Percentiles rank a stretch among this genome's conserved stretches.
Evolutionary conservation across 92 coral and sea anemone species (phyloP).

Genomic region (Zoanthus solanderi): DNA sequence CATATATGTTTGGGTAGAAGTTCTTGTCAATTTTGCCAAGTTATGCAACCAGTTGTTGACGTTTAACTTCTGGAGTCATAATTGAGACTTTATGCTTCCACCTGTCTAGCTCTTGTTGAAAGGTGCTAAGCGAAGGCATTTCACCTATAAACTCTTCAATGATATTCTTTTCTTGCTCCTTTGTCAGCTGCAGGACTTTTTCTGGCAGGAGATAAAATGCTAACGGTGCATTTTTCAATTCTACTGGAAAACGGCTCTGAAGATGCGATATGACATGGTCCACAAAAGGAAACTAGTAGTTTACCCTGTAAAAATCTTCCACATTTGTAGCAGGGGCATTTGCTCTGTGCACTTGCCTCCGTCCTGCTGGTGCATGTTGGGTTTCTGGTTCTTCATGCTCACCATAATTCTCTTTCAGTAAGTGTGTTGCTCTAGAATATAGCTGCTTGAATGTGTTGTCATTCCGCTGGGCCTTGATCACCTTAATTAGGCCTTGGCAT

Average conservation of each 20-base stretch:
- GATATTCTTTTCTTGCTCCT: neutral
- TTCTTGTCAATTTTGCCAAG: neutral
- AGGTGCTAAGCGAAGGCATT: neutral
- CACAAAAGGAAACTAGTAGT: constrained; percentile 57
- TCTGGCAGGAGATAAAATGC: neutral
- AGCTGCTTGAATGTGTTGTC: neutral
- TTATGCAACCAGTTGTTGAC: neutral
- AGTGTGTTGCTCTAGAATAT: neutral
- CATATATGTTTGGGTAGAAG: neutral
- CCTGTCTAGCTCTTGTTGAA: neutral
- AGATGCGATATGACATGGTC: constrained; percentile 58
- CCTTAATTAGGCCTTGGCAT: constrained; percentile 24
- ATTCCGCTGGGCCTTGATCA: neutral
- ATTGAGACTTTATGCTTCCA: neutral
- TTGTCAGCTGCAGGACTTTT: neutral
- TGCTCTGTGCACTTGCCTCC: too few relatives aligned
- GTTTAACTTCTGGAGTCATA: neutral
- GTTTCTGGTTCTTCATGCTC: neutral
- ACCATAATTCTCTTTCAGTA: neutral
- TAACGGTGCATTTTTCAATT: neutral
- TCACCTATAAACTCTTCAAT: neutral
- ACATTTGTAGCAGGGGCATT: too few relatives aligned
- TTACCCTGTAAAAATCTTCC: constrained; percentile 20
- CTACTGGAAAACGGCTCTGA: constrained; percentile 49
- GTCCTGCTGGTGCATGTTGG: neutral